Conservation (phyloP, 1,140 invertebrate genomes). For the Gonioctena quinquepunctata region DNA sequence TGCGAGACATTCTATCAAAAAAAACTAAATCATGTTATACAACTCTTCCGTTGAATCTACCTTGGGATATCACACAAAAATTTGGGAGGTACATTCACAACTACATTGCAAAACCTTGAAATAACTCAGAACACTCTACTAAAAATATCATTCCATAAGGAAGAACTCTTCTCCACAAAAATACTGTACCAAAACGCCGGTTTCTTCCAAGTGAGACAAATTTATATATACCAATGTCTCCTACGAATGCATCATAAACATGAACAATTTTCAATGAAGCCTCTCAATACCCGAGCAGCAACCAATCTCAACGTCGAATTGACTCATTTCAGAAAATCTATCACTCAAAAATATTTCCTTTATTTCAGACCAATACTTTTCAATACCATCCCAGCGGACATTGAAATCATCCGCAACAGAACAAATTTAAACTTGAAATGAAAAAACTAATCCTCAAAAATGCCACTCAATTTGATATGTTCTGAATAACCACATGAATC, state of each 20-base stretch:
- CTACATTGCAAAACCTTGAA: neutral
- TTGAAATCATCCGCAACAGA: neutral
- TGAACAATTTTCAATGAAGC: neutral
- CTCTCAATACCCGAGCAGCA: neutral
- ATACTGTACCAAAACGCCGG: neutral
- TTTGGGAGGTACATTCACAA: slow-evolving; percentile 1
- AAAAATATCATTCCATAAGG: neutral
- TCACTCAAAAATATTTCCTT: slow-evolving; percentile 1
- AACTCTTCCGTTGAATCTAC: too few relatives aligned
- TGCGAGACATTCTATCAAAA: too few relatives aligned
- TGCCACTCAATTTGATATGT: neutral
- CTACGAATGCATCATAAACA: slow-evolving; percentile 1
- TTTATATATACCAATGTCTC: neutral
- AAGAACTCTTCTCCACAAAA: neutral
- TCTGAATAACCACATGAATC: neutral
- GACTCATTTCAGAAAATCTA: neutral
- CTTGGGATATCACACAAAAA: too few relatives aligned
- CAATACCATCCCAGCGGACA: neutral
- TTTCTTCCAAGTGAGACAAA: neutral
- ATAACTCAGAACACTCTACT: slow-evolving; percentile 3
- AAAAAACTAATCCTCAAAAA: neutral
- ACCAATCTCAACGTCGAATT: neutral
- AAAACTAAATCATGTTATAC: too few relatives aligned
- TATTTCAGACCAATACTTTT: neutral
- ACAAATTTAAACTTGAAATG: neutral